These are phyloP conservation scores for Seira ritae DNA, from an alignment of 2,888 invertebrate species.

Conservation along the genomic window DNA sequence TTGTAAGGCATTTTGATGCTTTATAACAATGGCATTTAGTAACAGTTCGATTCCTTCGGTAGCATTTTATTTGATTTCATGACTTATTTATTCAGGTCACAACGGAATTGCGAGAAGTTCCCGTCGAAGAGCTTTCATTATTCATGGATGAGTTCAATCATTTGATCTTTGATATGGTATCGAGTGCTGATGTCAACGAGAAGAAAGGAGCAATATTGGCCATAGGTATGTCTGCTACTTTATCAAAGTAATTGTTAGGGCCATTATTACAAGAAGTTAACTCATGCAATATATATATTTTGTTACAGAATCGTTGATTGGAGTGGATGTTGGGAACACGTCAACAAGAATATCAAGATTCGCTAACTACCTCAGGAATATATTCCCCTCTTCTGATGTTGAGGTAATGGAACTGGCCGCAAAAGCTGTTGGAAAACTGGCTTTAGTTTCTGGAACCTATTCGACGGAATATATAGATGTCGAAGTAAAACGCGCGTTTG, in stretches of 20 bases:
- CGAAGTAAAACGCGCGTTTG: conserved; percentile 96
- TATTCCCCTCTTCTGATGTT: conserved; percentile 92
- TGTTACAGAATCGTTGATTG: conserved; percentile 93
- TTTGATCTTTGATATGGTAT: conserved; percentile 97
- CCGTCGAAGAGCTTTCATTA: conserved; percentile 90
- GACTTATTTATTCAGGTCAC: conserved; percentile 78
- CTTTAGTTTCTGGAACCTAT: conserved; percentile 93
- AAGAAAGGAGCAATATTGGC: conserved; percentile 97
- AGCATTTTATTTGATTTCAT: conserved; percentile 2
- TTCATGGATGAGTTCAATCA: conserved; percentile 97
- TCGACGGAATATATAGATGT: conserved; percentile 98
- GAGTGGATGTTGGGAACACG: conserved; percentile 94
- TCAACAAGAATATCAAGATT: conserved; percentile 93
- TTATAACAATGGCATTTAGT: not conserved
- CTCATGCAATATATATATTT: too few relatives aligned
- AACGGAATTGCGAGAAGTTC: conserved; percentile 91
- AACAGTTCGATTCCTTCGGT: not conserved
- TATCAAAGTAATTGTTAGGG: not conserved
- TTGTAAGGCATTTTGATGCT: conserved; percentile 78
- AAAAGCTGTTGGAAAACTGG: conserved; percentile 94
- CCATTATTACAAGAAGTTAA: not conserved
- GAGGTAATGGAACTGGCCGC: conserved; percentile 97
- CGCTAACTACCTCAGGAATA: conserved; percentile 92
- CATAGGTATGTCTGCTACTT: conserved; percentile 82
- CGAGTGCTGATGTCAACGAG: conserved; percentile 93